Base-by-base conservation (phyloP, 2,797 vertebrate species). In the Megaceryle alcyon region DNA sequence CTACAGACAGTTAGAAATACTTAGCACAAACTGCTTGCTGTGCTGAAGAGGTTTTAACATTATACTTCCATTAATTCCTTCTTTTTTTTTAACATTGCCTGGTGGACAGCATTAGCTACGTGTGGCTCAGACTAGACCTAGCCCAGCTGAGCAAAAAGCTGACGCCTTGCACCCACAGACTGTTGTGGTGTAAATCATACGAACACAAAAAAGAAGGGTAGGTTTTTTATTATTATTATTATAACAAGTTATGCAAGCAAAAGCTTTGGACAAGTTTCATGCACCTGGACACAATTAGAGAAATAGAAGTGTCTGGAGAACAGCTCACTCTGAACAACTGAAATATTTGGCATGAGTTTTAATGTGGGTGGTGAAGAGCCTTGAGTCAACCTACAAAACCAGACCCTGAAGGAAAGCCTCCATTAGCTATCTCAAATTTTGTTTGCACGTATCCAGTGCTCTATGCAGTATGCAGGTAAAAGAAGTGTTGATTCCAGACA, bases 281-380 rank as follows among this genome's bases (percentile, higher is more conserved):
- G 91, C 96, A 96, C 96, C 92, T 97, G 96, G 94, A 95, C 86
- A 71, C n/a, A 94, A 96, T 96, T 95, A 97, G 19, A 72, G 60
- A 77, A 94, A 90, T 73, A 85, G 1, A 90, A 96, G 86, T 77
- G 70, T 90, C 95, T 94, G 57, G 93, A 91, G 60, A 95, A 92
- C 68, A 92, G 83, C 39, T 94, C 60, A 79, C 70, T 91, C 91
- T 64, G 60, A 94, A 94, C 85, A 93, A 94, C 90, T 80, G 87
- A 75, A 90, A 70, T 92, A 92, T 46, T 93, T 96, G 86, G 89
- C 83, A 46, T 69, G 5, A 4, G 39, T 60, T 96, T 64, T 83
- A 20, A 6, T 53, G 86, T 96, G 86, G 51, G 77, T 76, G 71
- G 93, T 64, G n/a, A 70, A 77, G 54, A 94, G 39, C 53, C 49